Conservation (phyloP, 1,140 invertebrate genomes). For the Coenobita brevimanus region DNA sequence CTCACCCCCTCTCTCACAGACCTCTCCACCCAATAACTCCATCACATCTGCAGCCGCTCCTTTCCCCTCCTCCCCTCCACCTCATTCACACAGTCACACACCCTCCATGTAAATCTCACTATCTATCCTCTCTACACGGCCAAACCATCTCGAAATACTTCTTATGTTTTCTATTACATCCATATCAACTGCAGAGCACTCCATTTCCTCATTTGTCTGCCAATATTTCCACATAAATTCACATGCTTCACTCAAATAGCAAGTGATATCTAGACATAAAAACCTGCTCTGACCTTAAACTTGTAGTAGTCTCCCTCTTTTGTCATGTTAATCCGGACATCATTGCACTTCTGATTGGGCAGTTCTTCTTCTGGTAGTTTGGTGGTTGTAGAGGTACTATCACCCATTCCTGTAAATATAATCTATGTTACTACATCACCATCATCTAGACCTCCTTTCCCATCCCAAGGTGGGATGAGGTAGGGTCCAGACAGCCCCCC, state of each 20-base stretch:
- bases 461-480: too few species aligned
- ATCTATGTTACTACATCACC: background rate
- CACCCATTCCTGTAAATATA: background rate
- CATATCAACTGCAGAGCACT: too few species aligned
- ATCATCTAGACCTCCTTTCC: background rate
- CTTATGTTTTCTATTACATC: too few species aligned
- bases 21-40: too few species aligned
- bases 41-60: background rate
- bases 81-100: background rate
- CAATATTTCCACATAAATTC: too few species aligned
- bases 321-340: constrained; percentile 60
- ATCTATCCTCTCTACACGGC: background rate
- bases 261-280: background rate
- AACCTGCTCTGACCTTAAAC: constrained; percentile 27
- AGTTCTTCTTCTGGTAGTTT: background rate
- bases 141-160: background rate
- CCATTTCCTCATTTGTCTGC: too few species aligned
- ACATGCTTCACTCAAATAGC: too few species aligned
- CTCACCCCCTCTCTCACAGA: background rate
- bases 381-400: background rate
- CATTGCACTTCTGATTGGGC: constrained; percentile 55
- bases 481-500: too few species aligned
- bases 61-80: too few species aligned
- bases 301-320: constrained; percentile 64
- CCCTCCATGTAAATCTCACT: background rate